A percentile compares a stretch with the other conserved stretches of the same genome.
Evolutionary conservation across 2,888 invertebrate species (phyloP).

Genomic region (Lasius fuliginosus): DNA sequence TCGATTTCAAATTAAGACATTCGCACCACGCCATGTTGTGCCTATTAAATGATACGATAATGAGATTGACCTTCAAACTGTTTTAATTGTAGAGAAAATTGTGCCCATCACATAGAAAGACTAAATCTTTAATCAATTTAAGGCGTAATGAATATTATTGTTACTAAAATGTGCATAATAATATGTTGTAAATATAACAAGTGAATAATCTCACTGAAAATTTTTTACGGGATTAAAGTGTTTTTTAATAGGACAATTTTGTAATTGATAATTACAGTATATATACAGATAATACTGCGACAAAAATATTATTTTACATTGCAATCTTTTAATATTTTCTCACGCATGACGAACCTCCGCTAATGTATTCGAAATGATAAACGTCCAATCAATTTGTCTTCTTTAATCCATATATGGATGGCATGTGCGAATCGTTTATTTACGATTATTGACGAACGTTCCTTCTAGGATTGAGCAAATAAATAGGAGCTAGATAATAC

Average conservation of each 20-base stretch:
- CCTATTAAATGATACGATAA: neutral
- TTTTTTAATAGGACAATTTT: neutral
- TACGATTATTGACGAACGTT: neutral
- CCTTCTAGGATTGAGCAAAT: neutral
- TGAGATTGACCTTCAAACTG: slow-evolving; percentile 7
- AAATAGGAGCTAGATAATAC: slow-evolving; percentile 17
- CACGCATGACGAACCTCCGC: neutral
- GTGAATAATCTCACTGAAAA: neutral
- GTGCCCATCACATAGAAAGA: neutral
- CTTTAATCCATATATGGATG: neutral
- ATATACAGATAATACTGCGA: neutral
- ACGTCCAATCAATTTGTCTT: neutral
- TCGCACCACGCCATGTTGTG: neutral
- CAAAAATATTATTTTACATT: neutral
- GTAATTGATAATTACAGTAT: neutral
- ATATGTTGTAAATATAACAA: neutral
- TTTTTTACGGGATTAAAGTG: neutral
- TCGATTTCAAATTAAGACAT: slow-evolving; percentile 47
- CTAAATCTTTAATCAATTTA: neutral
- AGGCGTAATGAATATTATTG: neutral
- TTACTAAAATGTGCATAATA: neutral
- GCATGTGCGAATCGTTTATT: neutral
- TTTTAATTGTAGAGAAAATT: neutral
- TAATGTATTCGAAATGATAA: neutral
- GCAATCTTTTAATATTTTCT: neutral